Base-by-base conservation (phyloP, 1,140 invertebrate genomes). In the Anagrus nilaparvatae region DNA sequence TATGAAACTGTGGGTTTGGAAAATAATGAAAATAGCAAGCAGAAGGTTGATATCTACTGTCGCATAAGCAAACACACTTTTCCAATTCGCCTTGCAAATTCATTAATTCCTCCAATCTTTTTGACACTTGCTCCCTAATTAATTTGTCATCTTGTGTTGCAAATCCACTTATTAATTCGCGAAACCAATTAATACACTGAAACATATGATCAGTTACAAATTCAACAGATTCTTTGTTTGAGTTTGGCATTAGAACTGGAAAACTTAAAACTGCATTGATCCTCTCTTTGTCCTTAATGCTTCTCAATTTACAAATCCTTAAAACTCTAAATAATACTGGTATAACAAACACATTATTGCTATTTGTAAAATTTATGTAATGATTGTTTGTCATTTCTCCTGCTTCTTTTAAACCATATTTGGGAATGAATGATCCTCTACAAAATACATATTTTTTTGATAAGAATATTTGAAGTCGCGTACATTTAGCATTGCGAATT, bases 191-290 rank as follows among this genome's bases (percentile, higher is more conserved):
- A 19, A 82, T 73, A 47, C 78, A 78, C 54, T 85, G 76, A 53
- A 91, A 81, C 38, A 86, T 67, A 51, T 79, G 79, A 64, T 84
- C 76, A 9, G 82, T 58, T 21, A 76, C 70, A n/a, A 72, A 52
- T 30, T 69, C 55, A 5, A 72, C 63, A 6, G 59, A 56, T 47
- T 70, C 49, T 32, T 75, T 58, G 13, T 63, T 53, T 29, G 69
- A 56, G 7, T 60, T 53, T 4, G 78, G 75, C 48, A 81, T 53
- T 27, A 77, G 63, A 32, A 87, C 59, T 13, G 78, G 71, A 65
- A 83, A 87, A 20, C 85, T 86, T 9, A 93, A 67, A 33, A 93
- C 64, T n/a, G 82, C 84, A 69, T 89, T 81, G 44, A 93, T 84
- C 28, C 70, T 72, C 25, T 76, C 73, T 32, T 92, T 67, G 57